Evolutionary conservation across 2,113 vertebrate genomes (phyloP).

Genomic region (Sylvilagus bachmani): DNA sequence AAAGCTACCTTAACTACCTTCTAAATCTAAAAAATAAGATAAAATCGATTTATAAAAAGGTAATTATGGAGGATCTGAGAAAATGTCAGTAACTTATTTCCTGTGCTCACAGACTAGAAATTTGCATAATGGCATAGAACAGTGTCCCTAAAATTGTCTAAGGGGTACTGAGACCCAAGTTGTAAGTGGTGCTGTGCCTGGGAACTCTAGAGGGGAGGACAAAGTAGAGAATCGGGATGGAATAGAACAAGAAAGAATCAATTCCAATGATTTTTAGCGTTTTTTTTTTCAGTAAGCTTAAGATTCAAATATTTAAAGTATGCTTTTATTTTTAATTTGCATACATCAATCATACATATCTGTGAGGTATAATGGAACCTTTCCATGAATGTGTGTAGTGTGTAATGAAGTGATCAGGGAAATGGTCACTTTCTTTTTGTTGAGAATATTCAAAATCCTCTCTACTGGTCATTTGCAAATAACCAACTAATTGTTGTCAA

Average conservation of each 20-base stretch:
- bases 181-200: not conserved
- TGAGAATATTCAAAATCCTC: too few relatives aligned
- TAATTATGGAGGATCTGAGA: not conserved
- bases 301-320: too few relatives aligned
- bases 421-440: too few relatives aligned
- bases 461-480: too few relatives aligned
- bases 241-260: not conserved
- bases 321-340: too few relatives aligned
- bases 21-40: not conserved
- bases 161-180: too few relatives aligned
- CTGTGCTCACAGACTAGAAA: not conserved
- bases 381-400: too few relatives aligned
- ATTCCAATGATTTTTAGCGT: not conserved
- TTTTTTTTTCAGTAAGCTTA: not conserved
- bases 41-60: not conserved
- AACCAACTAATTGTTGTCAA: too few relatives aligned
- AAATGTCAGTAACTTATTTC: not conserved
- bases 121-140: not conserved
- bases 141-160: not conserved
- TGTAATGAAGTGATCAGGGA: too few relatives aligned
- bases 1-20: not conserved
- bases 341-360: too few relatives aligned
- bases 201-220: not conserved
- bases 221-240: not conserved
- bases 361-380: too few relatives aligned